phyloP scores from a whole-genome alignment of 2,797 vertebrate genomes.

The Mormyrops attenuatus region DNA sequence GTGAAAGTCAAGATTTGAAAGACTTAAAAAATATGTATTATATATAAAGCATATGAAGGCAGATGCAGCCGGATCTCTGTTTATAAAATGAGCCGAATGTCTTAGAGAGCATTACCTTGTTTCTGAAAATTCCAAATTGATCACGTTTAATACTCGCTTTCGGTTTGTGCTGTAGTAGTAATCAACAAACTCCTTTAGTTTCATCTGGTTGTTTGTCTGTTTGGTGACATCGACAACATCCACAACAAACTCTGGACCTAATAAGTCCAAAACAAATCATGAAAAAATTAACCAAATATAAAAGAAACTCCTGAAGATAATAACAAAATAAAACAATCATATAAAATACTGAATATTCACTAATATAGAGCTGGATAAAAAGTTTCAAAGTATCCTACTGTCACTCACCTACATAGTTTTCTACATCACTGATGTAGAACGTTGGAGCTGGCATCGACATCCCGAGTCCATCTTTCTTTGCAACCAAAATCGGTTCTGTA shows the following conservation, averaged over 20 bases:
- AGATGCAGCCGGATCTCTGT: neutral
- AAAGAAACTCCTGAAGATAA: neutral
- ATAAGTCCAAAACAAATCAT: neutral
- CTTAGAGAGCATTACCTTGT: slow-evolving; percentile 63
- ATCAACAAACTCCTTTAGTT: slow-evolving; percentile 96
- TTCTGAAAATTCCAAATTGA: slow-evolving; percentile 92
- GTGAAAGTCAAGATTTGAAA: neutral
- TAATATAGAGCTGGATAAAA: neutral
- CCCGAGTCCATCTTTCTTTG: slow-evolving; percentile 88
- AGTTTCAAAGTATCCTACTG: neutral
- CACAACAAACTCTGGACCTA: slow-evolving; percentile 84
- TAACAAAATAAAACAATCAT: neutral
- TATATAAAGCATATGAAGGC: neutral
- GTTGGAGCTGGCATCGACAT: slow-evolving; percentile 83
- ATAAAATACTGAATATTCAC: neutral
- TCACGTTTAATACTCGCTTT: slow-evolving; percentile 89
- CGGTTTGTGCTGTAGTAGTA: slow-evolving; percentile 97
- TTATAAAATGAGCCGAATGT: neutral
- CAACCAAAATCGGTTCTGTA: slow-evolving; percentile 83
- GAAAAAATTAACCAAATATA: neutral
- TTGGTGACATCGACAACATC: slow-evolving; percentile 92
- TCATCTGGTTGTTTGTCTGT: slow-evolving; percentile 93
- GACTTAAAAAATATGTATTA: neutral
- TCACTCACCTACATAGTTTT: slow-evolving; percentile 86
- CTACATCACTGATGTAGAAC: slow-evolving; percentile 95